phyloP scores from a whole-genome alignment of 2,888 invertebrate genomes.

The Conistra vaccinii region DNA sequence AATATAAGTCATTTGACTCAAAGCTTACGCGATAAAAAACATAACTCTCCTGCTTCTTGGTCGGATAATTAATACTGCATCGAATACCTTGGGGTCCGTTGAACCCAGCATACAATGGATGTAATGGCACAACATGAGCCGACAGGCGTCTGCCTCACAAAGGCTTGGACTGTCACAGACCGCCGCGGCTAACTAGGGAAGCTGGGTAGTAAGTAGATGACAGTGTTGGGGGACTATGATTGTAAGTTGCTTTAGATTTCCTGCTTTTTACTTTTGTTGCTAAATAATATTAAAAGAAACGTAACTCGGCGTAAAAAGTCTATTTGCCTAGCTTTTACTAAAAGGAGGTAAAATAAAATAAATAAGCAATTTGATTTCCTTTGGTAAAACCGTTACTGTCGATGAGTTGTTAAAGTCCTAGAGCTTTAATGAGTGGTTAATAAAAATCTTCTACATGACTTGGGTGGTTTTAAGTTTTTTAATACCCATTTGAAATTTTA shows the following conservation, averaged over 20 bases:
- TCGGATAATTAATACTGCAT: constrained; percentile 73
- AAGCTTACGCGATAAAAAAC: constrained; percentile 28
- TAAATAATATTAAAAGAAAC: background rate
- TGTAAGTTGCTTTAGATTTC: background rate
- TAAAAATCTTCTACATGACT: background rate
- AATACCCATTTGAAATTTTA: background rate
- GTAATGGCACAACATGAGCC: constrained; percentile 76
- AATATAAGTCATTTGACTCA: constrained; percentile 2
- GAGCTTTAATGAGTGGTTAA: background rate
- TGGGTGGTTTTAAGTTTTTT: background rate
- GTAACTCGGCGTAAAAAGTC: background rate
- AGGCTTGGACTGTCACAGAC: constrained; percentile 77
- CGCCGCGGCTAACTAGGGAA: constrained; percentile 71
- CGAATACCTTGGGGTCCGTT: constrained; percentile 70
- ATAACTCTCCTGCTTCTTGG: constrained; percentile 48
- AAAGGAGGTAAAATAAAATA: background rate
- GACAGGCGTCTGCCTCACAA: constrained; percentile 77
- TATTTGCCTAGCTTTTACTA: background rate
- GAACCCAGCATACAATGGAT: constrained; percentile 79
- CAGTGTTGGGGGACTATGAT: constrained; percentile 22
- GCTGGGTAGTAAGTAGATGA: constrained; percentile 71
- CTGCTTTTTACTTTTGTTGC: background rate
- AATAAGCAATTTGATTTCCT: background rate
- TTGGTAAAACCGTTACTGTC: background rate
- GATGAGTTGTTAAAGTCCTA: background rate